Conservation (phyloP, 1,140 invertebrate species). For the Scaptomyza montana region DNA sequence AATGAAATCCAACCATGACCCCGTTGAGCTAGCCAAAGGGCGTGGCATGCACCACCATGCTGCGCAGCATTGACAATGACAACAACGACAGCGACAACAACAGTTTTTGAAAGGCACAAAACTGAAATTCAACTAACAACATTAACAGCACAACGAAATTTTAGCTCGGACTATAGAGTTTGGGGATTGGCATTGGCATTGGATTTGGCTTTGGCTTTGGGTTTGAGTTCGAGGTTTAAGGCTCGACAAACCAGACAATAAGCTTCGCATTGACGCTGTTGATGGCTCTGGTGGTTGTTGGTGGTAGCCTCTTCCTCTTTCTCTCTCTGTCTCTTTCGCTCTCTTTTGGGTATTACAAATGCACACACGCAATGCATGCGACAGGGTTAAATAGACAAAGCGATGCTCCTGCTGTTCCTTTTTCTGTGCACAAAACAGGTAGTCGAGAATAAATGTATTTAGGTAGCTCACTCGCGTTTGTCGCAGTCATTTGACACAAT, state of each 20-base stretch:
- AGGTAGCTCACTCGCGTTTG: slow-evolving; percentile 67
- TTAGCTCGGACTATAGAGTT: slow-evolving; percentile 22
- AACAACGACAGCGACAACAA: slow-evolving; percentile 30
- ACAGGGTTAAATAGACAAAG: slow-evolving; percentile 67
- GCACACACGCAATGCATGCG: slow-evolving; percentile 52
- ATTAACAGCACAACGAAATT: slow-evolving; percentile 78
- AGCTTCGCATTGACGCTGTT: slow-evolving; percentile 50
- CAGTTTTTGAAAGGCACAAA: slow-evolving; percentile 68
- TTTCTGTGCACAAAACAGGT: not conserved
- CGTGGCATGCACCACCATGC: slow-evolving; percentile 20
- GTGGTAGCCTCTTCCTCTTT: too few relatives aligned
- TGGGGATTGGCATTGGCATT: slow-evolving; percentile 4
- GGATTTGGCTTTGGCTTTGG: too few relatives aligned
- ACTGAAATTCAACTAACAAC: slow-evolving; percentile 82
- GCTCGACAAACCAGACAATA: slow-evolving; percentile 64
- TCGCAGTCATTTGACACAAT: slow-evolving; percentile 42
- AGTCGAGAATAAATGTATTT: slow-evolving; percentile 45
- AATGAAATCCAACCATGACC: slow-evolving; percentile 60
- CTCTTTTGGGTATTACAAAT: slow-evolving; percentile 69
- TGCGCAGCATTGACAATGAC: slow-evolving; percentile 19
- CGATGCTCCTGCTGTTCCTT: slow-evolving; percentile 15
- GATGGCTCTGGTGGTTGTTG: slow-evolving; percentile 11
- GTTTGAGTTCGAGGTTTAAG: slow-evolving; percentile 11
- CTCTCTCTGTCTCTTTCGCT: not conserved
- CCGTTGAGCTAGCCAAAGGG: slow-evolving; percentile 39